A percentile compares a stretch with the other conserved stretches of the same genome.
These are phyloP conservation scores for Brachyopa scutellaris DNA, from an alignment of 2,888 invertebrate genomes.

Conservation along the genomic window DNA sequence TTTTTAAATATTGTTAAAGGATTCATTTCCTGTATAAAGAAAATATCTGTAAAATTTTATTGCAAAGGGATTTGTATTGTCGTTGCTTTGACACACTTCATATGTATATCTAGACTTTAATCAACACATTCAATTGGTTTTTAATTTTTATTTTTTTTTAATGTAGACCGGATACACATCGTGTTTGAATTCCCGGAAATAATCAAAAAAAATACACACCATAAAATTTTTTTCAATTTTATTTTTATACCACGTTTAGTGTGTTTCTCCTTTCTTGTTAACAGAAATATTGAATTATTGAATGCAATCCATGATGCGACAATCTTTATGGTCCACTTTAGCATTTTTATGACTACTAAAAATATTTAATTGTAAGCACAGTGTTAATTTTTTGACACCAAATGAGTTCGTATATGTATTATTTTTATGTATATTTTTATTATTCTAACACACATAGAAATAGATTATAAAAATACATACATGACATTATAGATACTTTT, in stretches of 20 bases:
- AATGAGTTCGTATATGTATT: constrained; percentile 26
- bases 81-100: too few relatives aligned
- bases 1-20: too few relatives aligned
- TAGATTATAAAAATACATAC: background rate
- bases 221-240: background rate
- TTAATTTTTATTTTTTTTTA: too few relatives aligned
- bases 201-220: background rate
- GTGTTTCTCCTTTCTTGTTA: too few relatives aligned
- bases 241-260: background rate
- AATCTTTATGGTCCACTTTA: background rate
- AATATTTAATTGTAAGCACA: background rate
- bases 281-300: background rate
- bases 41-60: too few relatives aligned
- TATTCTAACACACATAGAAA: constrained; percentile 12
- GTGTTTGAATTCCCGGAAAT: background rate
- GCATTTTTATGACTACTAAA: constrained; percentile 29
- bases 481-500: constrained; percentile 1
- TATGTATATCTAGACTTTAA: too few relatives aligned
- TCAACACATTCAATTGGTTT: too few relatives aligned
- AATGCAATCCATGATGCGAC: background rate
- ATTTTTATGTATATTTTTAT: constrained; percentile 2
- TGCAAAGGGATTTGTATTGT: too few relatives aligned
- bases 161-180: too few relatives aligned
- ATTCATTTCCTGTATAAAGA: too few relatives aligned
- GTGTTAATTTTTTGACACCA: constrained; percentile 20